Evolutionary conservation across 2,797 vertebrate species (phyloP).

Genomic region (Alauda arvensis): DNA sequence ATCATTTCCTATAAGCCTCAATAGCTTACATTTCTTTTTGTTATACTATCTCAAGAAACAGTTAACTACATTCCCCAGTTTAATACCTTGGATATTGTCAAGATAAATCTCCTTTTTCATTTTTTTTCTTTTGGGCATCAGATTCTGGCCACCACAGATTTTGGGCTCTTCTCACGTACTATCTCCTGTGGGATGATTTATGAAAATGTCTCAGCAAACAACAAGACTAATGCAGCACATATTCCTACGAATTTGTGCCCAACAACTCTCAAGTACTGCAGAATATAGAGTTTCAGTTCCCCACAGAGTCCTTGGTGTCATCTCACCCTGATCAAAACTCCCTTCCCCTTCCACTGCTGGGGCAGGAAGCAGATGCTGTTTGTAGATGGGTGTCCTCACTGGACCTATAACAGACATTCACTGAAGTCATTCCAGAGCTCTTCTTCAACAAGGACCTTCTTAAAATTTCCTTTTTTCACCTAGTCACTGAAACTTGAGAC

Average conservation of each 20-base stretch:
- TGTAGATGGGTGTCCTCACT: not conserved
- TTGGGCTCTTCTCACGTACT: fast-evolving
- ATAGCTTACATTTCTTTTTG: not conserved
- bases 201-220: not conserved
- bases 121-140: not conserved
- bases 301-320: not conserved
- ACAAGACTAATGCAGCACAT: not conserved
- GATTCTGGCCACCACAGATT: not conserved
- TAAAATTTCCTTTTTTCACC: not conserved
- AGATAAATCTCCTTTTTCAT: not conserved
- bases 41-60: not conserved
- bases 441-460: not conserved
- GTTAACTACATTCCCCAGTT: not conserved
- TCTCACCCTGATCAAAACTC: not conserved
- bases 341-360: not conserved
- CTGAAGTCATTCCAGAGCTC: not conserved
- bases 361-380: not conserved
- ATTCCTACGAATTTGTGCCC: not conserved
- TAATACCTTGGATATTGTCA: not conserved
- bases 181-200: not conserved
- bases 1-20: not conserved
- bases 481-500: not conserved
- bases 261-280: not conserved
- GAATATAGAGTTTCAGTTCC: not conserved
- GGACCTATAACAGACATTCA: not conserved